Evolutionary conservation across 2,888 invertebrate genomes (phyloP).

Genomic region (Drosophila cognata): DNA sequence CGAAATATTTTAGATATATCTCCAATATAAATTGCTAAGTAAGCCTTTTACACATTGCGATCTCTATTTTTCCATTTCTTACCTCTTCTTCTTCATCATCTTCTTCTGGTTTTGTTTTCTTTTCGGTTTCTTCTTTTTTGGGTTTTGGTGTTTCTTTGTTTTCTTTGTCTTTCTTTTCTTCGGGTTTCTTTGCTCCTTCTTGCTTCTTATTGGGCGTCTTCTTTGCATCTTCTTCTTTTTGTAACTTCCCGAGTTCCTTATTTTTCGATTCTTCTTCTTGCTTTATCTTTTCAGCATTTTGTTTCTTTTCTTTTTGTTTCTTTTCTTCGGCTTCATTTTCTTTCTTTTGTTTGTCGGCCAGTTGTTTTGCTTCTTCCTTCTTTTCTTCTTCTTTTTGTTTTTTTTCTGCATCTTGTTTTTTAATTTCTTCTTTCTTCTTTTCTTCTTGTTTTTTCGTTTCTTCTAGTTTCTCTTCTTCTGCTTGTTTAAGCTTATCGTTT

Average conservation of each 20-base stretch:
- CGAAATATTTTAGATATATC: not conserved
- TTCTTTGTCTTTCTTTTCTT: not conserved
- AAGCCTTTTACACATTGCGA: not conserved
- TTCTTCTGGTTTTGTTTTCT: not conserved
- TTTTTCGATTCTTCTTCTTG: slow-evolving; percentile 12
- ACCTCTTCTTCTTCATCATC: not conserved
- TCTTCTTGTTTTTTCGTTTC: slow-evolving; percentile 15
- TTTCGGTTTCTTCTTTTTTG: not conserved
- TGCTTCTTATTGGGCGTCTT: not conserved
- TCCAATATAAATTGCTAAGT: not conserved
- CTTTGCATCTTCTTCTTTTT: not conserved
- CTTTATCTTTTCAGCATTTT: slow-evolving; percentile 26
- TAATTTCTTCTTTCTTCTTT: slow-evolving; percentile 1
- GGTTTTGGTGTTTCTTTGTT: not conserved
- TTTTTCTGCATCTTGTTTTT: slow-evolving; percentile 12
- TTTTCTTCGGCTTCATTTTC: slow-evolving; percentile 17
- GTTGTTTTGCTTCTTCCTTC: not conserved
- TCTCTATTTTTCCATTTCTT: not conserved
- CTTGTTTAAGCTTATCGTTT: not conserved
- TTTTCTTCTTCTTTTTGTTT: slow-evolving; percentile 49
- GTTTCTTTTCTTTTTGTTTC: slow-evolving; percentile 55
- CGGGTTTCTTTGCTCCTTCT: not conserved
- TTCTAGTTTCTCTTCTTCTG: slow-evolving; percentile 22
- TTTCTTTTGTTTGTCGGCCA: not conserved
- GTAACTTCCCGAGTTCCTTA: not conserved